Percentiles rank a stretch among this genome's conserved stretches.
phyloP scores from a whole-genome alignment of 2,888 invertebrate species.

The Tribolium freemani region DNA sequence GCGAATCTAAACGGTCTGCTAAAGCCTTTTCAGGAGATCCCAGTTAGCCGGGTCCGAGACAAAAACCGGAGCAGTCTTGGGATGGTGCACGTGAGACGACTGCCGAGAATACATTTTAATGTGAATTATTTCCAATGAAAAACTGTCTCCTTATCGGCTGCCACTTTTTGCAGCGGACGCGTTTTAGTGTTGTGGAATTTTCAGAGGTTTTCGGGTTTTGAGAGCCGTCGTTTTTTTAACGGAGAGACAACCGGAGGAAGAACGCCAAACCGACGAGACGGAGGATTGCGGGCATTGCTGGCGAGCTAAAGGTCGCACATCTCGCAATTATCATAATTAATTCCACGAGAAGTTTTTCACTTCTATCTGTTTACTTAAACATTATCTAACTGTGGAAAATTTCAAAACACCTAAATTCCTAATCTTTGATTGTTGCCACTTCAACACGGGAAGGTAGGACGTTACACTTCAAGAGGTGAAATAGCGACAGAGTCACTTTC shows the following conservation, averaged over 20 bases:
- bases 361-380: neutral
- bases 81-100: slow-evolving; percentile 64
- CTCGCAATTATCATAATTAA: neutral
- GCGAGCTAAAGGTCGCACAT: neutral
- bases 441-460: neutral
- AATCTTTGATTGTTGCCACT: neutral
- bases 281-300: slow-evolving; percentile 14
- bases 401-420: slow-evolving; percentile 9
- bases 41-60: slow-evolving; percentile 57
- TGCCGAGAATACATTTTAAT: slow-evolving; percentile 62
- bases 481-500: neutral
- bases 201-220: slow-evolving; percentile 53
- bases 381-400: slow-evolving; percentile 11
- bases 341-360: neutral
- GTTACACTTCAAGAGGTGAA: neutral
- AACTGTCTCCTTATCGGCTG: slow-evolving; percentile 59
- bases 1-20: slow-evolving; percentile 69
- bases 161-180: slow-evolving; percentile 61
- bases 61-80: slow-evolving; percentile 63
- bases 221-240: slow-evolving; percentile 18
- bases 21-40: slow-evolving; percentile 67
- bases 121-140: slow-evolving; percentile 67
- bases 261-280: neutral
- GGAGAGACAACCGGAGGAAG: neutral
- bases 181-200: slow-evolving; percentile 65